Evolutionary conservation across 30 jellyfish, hydroid and myxozoan genomes (phyloP).

Genomic region (Calvadosia cruxmelitensis): DNA sequence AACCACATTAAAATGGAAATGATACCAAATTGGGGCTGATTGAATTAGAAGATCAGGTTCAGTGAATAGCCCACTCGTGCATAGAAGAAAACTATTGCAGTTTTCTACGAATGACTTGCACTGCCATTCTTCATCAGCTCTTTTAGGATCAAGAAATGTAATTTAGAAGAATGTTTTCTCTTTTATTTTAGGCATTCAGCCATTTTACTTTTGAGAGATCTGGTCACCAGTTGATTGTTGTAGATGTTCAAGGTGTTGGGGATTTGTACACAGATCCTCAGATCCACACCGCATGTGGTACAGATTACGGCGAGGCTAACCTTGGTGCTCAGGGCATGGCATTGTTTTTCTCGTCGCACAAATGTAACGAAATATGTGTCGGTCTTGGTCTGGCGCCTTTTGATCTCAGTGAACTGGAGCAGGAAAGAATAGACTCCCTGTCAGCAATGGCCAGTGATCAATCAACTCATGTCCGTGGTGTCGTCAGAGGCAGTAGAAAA

Average conservation of each 20-base stretch:
- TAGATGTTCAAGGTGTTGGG: conserved; percentile 97
- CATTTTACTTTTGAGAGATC: conserved; percentile 96
- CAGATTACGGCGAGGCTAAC: conserved; percentile 93
- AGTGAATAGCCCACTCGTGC: too few species aligned
- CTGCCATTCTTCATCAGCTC: too few species aligned
- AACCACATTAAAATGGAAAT: too few species aligned
- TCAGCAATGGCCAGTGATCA: conserved; percentile 3
- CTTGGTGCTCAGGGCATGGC: conserved; percentile 98
- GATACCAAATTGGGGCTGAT: too few species aligned
- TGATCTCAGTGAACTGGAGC: conserved; percentile 68
- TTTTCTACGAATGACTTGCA: too few species aligned
- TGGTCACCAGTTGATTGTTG: conserved; percentile 94
- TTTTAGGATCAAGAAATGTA: too few species aligned
- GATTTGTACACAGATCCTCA: conserved; percentile 98
- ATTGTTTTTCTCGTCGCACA: conserved; percentile 80
- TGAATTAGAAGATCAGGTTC: too few species aligned
- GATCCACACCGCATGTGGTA: conserved; percentile 84
- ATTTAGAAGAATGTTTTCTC: not conserved
- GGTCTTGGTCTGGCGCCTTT: conserved; percentile 57
- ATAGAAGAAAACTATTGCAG: too few species aligned
- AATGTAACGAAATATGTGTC: conserved; percentile 73
- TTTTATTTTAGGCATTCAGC: conserved; percentile 80
- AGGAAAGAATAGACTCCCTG: conserved; percentile 41
- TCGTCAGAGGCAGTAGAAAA: not conserved
- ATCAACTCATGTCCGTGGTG: conserved; percentile 1